These are phyloP conservation scores for Bryconaethiops microstoma DNA, from an alignment of 2,797 vertebrate genomes.

Conservation along the genomic window DNA sequence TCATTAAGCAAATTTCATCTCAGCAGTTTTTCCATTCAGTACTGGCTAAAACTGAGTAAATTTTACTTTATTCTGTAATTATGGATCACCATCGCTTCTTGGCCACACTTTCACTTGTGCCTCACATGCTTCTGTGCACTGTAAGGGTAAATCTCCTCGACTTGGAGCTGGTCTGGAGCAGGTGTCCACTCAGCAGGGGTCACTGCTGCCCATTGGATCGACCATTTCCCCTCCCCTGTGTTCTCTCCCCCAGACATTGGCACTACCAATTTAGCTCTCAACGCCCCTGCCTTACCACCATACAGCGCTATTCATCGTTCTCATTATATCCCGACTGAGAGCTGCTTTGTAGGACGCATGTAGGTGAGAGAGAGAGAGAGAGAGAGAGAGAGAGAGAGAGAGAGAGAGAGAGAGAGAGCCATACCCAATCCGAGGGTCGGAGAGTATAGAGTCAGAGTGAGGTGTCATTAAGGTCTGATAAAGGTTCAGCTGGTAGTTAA, in stretches of 20 bases:
- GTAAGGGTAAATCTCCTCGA: slow-evolving; percentile 11
- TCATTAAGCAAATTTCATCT: not conserved
- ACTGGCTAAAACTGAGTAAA: not conserved
- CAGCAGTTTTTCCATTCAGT: not conserved
- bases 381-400: not conserved
- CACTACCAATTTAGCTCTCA: slow-evolving; percentile 65
- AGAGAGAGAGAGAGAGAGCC: not conserved
- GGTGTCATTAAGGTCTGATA: slow-evolving; percentile 40
- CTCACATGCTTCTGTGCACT: not conserved
- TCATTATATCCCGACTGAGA: slow-evolving; percentile 70
- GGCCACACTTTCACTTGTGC: slow-evolving; percentile 5
- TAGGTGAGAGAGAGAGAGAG: slow-evolving; percentile 30
- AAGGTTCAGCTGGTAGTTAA: slow-evolving; percentile 34
- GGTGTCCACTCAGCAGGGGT: slow-evolving; percentile 62
- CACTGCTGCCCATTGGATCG: slow-evolving; percentile 59
- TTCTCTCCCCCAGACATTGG: slow-evolving; percentile 25
- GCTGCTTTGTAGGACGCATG: slow-evolving; percentile 56
- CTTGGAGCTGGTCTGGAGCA: slow-evolving; percentile 48
- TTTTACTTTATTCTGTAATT: not conserved
- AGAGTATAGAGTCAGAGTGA: slow-evolving; percentile 5
- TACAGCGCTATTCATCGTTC: slow-evolving; percentile 66
- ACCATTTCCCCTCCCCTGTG: slow-evolving; percentile 49
- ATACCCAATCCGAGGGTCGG: slow-evolving; percentile 46
- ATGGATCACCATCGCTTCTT: not conserved
- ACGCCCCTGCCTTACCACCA: slow-evolving; percentile 59